These are phyloP conservation scores for Margarornis squamiger DNA, from an alignment of 2,797 vertebrate species.

Conservation along the genomic window DNA sequence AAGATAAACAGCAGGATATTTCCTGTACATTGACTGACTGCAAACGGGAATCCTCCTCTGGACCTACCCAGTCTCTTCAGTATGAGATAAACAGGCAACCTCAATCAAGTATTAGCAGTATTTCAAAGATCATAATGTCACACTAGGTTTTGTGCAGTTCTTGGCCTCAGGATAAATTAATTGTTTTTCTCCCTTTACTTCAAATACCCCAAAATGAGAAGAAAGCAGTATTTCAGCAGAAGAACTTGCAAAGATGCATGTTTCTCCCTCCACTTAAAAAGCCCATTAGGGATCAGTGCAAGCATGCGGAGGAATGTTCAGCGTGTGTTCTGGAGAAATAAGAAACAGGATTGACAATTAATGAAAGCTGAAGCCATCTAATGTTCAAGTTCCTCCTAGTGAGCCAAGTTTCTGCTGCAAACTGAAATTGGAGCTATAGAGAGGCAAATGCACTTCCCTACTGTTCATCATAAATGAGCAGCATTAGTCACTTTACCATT, in stretches of 20 bases:
- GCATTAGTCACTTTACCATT: not conserved
- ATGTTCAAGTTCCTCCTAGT: not conserved
- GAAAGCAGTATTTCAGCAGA: not conserved
- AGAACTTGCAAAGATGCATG: not conserved
- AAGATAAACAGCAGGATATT: not conserved
- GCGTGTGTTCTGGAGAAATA: not conserved
- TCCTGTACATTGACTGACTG: not conserved
- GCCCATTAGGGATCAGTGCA: not conserved
- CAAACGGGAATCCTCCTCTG: not conserved
- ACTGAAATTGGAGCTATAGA: not conserved
- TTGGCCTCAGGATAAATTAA: not conserved
- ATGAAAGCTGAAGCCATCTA: not conserved
- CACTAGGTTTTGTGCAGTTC: not conserved
- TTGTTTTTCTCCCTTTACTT: not conserved
- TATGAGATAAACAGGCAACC: not conserved
- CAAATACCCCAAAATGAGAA: not conserved
- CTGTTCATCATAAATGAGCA: not conserved
- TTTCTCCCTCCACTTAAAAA: not conserved
- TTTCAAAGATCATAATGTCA: not conserved
- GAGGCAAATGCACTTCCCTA: not conserved
- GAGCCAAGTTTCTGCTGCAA: not conserved
- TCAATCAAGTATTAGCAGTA: not conserved
- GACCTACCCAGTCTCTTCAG: not conserved
- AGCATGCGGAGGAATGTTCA: not conserved
- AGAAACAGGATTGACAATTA: not conserved